These are phyloP conservation scores for Cotesia typhae DNA, from an alignment of 1,140 invertebrate genomes.

Conservation along the genomic window DNA sequence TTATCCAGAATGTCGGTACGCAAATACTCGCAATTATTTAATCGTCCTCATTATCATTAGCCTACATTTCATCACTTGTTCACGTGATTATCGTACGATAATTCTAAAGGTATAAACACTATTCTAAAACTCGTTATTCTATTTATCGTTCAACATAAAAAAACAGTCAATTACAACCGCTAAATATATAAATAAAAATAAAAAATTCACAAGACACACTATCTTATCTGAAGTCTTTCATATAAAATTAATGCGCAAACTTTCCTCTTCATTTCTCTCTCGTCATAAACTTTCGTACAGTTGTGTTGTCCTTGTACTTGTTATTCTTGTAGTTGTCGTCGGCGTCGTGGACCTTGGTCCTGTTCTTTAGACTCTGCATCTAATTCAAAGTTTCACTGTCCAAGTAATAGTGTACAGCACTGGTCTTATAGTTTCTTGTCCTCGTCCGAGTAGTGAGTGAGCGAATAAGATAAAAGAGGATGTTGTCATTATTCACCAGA, in stretches of 20 bases:
- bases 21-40: constrained; percentile 7
- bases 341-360: background rate
- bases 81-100: background rate
- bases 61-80: background rate
- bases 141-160: background rate
- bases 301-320: constrained; percentile 10
- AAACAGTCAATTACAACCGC: too few species aligned
- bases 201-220: constrained; percentile 27
- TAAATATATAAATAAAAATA: too few species aligned
- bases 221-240: background rate
- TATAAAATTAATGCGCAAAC: constrained; percentile 31
- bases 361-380: constrained; percentile 14
- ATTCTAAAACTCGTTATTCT: background rate
- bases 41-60: constrained; percentile 6
- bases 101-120: background rate
- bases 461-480: background rate
- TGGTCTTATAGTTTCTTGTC: too few species aligned
- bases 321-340: background rate
- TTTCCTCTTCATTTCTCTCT: constrained; percentile 2
- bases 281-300: background rate
- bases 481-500: constrained; percentile 71
- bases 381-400: constrained; percentile 19
- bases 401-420: background rate
- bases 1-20: background rate
- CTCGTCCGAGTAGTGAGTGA: background rate